phyloP scores from a whole-genome alignment of 2,113 vertebrate species.

The Accipiter virgatus region DNA sequence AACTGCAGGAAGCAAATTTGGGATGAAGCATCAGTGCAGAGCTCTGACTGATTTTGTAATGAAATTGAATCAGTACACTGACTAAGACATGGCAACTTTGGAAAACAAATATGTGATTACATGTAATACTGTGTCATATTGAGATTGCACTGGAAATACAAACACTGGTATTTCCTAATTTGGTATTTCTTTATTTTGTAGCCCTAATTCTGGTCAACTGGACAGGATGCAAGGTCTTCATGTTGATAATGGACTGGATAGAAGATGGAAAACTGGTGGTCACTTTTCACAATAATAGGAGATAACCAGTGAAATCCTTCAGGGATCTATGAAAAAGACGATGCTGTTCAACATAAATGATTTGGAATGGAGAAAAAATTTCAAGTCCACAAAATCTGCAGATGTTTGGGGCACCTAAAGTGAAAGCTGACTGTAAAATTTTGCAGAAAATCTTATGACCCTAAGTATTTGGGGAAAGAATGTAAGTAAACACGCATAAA shows the following conservation, averaged over 20 bases:
- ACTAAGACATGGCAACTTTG: not conserved
- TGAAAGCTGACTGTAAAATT: not conserved
- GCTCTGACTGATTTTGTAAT: not conserved
- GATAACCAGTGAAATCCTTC: not conserved
- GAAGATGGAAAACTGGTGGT: not conserved
- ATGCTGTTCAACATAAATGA: not conserved
- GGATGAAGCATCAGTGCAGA: not conserved
- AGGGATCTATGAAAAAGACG: not conserved
- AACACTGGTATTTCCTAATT: not conserved
- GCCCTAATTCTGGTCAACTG: not conserved
- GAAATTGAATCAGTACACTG: not conserved
- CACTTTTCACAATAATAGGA: not conserved
- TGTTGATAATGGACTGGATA: not conserved
- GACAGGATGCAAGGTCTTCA: not conserved
- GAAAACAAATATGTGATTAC: not conserved
- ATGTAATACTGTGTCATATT: not conserved
- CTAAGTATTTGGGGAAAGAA: not conserved
- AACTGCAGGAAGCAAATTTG: not conserved
- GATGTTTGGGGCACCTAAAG: not conserved
- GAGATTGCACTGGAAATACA: not conserved
- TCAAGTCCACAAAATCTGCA: not conserved
- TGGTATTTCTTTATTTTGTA: not conserved
- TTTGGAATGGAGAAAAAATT: not conserved
- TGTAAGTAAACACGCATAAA: not conserved
- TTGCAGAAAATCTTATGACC: not conserved